Evolutionary conservation across 2,113 vertebrate species (phyloP), one percentile per base, ranked within the genome.

Genomic region (Osmerus mordax): DNA sequence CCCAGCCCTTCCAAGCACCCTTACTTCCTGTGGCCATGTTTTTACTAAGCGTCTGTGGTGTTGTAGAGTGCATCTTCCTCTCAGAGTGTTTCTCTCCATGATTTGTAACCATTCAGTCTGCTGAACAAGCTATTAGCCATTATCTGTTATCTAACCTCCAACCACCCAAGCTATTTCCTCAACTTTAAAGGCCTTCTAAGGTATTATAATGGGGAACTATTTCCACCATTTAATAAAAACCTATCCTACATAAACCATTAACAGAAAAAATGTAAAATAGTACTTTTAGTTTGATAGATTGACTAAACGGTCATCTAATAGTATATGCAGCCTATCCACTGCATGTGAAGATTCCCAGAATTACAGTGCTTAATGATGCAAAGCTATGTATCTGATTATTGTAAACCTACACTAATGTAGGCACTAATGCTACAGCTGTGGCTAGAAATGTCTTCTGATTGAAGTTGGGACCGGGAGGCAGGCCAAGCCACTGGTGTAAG

Each of bases 71-170:
- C 71, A 36, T 51, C 71, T 15, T 77, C 2, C 8, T 78, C 71
- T 70, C 41, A 68, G 64, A 72, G 71, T 53, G 67, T 25, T 15
- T 66, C 23, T 52, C 67, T 62, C 54, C 19, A 70, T 54, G 70
- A 82, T 18, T 67, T 76, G 66, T 76, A 67, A 60, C 54, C 77
- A 84, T 87, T 73, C 81, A 78, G 75, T 78, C 73, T 67, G 55
- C 56, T 63, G 32, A 51, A 2, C 2, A 52, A 70, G 59, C 79
- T 75, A 84, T 86, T 83, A 87, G 78, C 67, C 23, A 69, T 59
- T 36, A 69, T 18, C 56, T 64, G 80, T 85, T 87, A 84, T 76
- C 58, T 51, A 41, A 52, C 64, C 74, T 65, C 77, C 68, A 28
- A 80, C 71, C 66, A 75, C 75, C 15, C 18, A 6, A 21, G 21